Evolutionary conservation across 37 sponge, comb jelly and placozoan genomes (phyloP).

Genomic region (Haliclona indistincta): DNA sequence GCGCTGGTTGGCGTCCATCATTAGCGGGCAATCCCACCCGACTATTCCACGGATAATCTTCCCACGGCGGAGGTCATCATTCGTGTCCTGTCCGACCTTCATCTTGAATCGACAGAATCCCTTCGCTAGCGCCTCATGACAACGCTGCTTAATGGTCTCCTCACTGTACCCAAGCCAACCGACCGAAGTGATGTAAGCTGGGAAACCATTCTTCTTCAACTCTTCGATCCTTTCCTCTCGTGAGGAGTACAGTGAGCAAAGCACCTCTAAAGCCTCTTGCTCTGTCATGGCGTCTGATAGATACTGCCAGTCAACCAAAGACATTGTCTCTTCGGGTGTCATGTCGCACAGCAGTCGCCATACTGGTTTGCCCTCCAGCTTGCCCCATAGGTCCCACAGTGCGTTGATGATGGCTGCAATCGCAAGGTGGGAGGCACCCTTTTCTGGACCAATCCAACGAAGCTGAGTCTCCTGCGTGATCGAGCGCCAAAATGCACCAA

Average conservation of each 20-base stretch:
- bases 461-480: constrained; percentile 81
- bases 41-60: constrained; percentile 69
- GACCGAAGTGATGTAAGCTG: constrained; percentile 82
- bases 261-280: constrained; percentile 66
- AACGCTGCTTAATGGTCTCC: constrained; percentile 54
- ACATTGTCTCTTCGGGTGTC: constrained; percentile 77
- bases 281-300: constrained; percentile 71
- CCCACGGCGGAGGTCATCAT: constrained; percentile 64
- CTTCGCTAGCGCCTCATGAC: constrained; percentile 45
- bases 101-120: constrained; percentile 87
- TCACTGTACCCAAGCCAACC: constrained; percentile 91
- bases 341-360: constrained; percentile 65
- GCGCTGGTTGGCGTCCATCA: constrained; percentile 82
- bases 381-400: constrained; percentile 93
- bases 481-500: constrained; percentile 72
- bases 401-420: constrained; percentile 80
- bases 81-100: constrained; percentile 78
- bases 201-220: constrained; percentile 56
- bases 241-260: constrained; percentile 23
- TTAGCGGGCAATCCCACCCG: constrained; percentile 70
- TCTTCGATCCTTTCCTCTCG: constrained; percentile 40
- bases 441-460: constrained; percentile 93
- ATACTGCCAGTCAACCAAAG: constrained; percentile 76
- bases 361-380: constrained; percentile 82
- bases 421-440: constrained; percentile 84